Conservation (phyloP, 2,888 invertebrate species). For the Gari tellinella region DNA sequence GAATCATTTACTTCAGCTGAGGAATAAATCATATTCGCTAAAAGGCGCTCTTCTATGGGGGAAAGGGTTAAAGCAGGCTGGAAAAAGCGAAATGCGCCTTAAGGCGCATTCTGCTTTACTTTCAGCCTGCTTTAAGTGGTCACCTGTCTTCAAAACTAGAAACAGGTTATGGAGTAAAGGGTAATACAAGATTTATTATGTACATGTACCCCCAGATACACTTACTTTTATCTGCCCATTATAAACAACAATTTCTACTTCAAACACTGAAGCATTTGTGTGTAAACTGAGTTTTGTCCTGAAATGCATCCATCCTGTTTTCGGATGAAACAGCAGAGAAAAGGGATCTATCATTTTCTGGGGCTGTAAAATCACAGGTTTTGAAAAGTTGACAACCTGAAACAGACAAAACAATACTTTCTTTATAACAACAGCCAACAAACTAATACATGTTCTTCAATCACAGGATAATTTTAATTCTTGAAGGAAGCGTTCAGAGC, state of each 20-base stretch:
- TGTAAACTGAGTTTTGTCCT: constrained; percentile 88
- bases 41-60: too few species aligned
- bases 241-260: constrained; percentile 90
- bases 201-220: too few species aligned
- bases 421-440: background rate
- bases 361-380: constrained; percentile 87
- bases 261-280: constrained; percentile 90
- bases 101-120: too few species aligned
- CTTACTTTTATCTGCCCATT: constrained; percentile 88
- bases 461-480: background rate
- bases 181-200: too few species aligned
- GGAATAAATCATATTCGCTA: too few species aligned
- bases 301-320: constrained; percentile 87
- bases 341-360: constrained; percentile 87
- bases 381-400: constrained; percentile 86
- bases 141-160: too few species aligned
- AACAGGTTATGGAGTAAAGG: too few species aligned
- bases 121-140: too few species aligned
- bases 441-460: background rate
- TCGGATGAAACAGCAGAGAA: constrained; percentile 86
- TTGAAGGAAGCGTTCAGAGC: background rate
- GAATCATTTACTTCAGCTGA: too few species aligned
- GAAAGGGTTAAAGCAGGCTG: too few species aligned
- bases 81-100: too few species aligned
- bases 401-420: constrained; percentile 25